Conservation (phyloP, 2,888 invertebrate species). For the Leptinotarsa peninsularis region DNA sequence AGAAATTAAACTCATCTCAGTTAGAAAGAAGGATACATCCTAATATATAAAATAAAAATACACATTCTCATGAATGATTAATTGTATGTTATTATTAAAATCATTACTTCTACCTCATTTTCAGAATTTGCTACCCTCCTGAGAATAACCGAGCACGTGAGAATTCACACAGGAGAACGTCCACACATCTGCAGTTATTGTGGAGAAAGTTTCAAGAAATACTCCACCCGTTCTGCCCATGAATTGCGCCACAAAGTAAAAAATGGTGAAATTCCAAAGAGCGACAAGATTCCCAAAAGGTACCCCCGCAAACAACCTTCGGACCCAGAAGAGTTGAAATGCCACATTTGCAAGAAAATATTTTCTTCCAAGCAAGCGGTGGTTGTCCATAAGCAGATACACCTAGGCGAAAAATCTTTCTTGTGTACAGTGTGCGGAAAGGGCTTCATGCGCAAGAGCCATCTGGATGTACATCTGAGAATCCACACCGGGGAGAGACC, state of each 20-base stretch:
- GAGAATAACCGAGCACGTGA: constrained; percentile 40
- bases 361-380: constrained; percentile 43
- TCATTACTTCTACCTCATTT: constrained; percentile 8
- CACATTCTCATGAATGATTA: neutral
- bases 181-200: constrained; percentile 42
- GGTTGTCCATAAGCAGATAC: constrained; percentile 38
- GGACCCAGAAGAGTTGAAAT: constrained; percentile 35
- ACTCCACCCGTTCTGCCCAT: constrained; percentile 41
- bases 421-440: constrained; percentile 44
- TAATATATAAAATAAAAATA: too few relatives aligned
- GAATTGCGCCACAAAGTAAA: constrained; percentile 44
- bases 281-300: constrained; percentile 33
- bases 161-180: constrained; percentile 44
- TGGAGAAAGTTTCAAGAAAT: constrained; percentile 43
- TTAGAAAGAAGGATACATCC: too few relatives aligned
- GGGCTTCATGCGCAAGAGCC: constrained; percentile 41
- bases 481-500: constrained; percentile 45
- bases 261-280: constrained; percentile 42
- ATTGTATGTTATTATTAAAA: neutral
- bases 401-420: constrained; percentile 43
- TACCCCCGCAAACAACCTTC: constrained; percentile 34
- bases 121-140: constrained; percentile 43
- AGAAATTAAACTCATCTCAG: too few relatives aligned
- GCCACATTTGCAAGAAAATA: constrained; percentile 37
- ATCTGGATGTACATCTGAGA: constrained; percentile 41